Conservation (phyloP, 2,888 invertebrate genomes). For the Dryobota labecula region DNA sequence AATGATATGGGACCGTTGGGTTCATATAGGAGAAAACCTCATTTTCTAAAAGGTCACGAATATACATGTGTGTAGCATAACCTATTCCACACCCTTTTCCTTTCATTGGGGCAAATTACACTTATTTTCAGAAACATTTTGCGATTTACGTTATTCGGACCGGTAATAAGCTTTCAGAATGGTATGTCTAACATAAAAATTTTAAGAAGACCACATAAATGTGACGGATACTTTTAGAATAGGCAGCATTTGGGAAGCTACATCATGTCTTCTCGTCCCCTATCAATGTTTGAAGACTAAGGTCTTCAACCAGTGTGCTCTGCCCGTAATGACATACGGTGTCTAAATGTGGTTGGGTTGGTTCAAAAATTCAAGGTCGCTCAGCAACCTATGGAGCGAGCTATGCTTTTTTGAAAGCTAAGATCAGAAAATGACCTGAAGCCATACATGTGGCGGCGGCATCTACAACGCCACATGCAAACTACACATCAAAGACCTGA, state of each 20-base stretch:
- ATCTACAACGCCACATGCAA: no score
- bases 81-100: constrained; percentile 58
- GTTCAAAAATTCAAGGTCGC: constrained; percentile 3
- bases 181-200: no score
- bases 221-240: no score
- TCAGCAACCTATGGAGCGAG: background rate
- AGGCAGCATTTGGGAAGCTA: no score
- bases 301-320: background rate
- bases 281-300: background rate
- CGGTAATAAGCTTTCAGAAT: no score
- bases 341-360: background rate
- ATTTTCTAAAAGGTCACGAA: constrained; percentile 69
- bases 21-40: constrained; percentile 70
- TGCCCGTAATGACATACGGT: background rate
- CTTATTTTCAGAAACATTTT: constrained; percentile 45
- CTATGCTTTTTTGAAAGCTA: background rate
- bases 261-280: background rate
- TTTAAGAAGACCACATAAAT: no score
- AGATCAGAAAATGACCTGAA: background rate
- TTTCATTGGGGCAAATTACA: constrained; percentile 53
- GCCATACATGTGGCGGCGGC: no score
- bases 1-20: constrained; percentile 70
- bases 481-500: no score
- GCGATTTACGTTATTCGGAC: no score
- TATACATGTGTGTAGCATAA: constrained; percentile 54